A percentile compares a stretch with the other conserved stretches of the same genome.
These are phyloP conservation scores for Heteromormyrus szaboi DNA, from an alignment of 2,797 vertebrate species.

Conservation along the genomic window DNA sequence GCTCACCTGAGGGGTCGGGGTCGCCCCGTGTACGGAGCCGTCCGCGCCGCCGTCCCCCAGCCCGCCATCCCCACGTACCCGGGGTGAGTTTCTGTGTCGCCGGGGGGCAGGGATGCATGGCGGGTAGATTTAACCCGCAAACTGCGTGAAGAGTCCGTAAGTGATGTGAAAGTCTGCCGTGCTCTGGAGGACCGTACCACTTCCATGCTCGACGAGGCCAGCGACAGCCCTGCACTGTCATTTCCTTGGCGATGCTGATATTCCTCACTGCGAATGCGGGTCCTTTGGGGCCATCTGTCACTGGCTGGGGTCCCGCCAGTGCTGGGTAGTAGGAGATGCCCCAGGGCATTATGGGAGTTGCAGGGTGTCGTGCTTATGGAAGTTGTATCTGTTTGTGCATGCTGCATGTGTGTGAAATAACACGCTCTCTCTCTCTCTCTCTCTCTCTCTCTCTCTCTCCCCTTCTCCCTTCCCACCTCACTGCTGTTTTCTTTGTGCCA, in stretches of 20 bases:
- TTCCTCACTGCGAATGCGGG: background rate
- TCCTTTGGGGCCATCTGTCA: background rate
- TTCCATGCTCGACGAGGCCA: conserved; percentile 46
- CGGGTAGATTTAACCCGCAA: background rate
- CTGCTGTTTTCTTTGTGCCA: background rate
- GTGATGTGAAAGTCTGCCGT: conserved; percentile 32
- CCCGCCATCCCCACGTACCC: conserved; percentile 89
- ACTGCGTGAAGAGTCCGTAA: background rate
- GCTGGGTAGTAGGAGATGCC: background rate
- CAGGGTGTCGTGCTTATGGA: conserved; percentile 41
- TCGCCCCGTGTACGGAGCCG: conserved; percentile 88
- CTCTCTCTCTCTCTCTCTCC: background rate
- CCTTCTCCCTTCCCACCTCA: background rate
- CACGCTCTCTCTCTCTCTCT: conserved; percentile 32
- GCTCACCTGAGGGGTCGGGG: conserved; percentile 90
- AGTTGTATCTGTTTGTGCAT: conserved; percentile 66
- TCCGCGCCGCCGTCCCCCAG: conserved; percentile 86
- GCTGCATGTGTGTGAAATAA: conserved; percentile 68
- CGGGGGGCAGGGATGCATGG: conserved; percentile 1
- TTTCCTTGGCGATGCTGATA: background rate
- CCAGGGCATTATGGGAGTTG: background rate
- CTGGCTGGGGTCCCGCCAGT: background rate
- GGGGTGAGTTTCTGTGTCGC: conserved; percentile 72
- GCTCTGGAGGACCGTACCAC: conserved; percentile 54
- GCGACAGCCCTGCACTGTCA: background rate